Percentiles rank a stretch among this genome's conserved stretches.
phyloP scores from a whole-genome alignment of 2,113 vertebrate genomes.

The Ceratotherium simum region DNA sequence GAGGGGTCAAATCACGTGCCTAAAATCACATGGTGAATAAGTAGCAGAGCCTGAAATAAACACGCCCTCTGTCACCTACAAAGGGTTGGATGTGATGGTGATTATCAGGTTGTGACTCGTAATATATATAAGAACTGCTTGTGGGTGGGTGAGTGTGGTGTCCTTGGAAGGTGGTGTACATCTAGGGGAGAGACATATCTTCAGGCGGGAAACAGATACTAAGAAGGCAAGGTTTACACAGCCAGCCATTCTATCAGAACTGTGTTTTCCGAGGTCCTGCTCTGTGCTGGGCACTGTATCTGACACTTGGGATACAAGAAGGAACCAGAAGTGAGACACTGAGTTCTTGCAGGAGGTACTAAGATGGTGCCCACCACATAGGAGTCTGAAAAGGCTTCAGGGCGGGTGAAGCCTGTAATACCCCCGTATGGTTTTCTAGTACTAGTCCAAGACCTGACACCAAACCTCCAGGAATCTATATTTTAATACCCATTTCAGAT shows the following conservation, averaged over 20 bases:
- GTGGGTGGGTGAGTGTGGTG: neutral
- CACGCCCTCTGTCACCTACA: neutral
- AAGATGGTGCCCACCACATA: neutral
- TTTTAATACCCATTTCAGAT: neutral
- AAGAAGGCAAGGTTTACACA: constrained; percentile 13
- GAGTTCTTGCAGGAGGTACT: neutral
- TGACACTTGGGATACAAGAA: neutral
- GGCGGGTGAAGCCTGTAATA: neutral
- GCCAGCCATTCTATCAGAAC: neutral
- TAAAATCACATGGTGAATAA: neutral
- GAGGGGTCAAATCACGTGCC: neutral
- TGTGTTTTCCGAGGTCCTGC: neutral
- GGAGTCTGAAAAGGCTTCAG: neutral
- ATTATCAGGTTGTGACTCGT: neutral
- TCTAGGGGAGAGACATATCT: neutral
- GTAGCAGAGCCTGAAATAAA: constrained; percentile 32
- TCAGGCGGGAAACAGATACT: constrained; percentile 13
- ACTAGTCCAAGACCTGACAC: neutral
- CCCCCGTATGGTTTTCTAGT: neutral
- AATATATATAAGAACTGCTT: neutral
- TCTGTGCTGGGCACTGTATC: neutral
- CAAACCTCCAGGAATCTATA: neutral
- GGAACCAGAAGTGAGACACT: neutral
- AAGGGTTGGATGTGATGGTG: neutral
- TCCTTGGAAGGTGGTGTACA: neutral